Conservation (phyloP, 1,140 invertebrate genomes). For the Sinella curviseta region DNA sequence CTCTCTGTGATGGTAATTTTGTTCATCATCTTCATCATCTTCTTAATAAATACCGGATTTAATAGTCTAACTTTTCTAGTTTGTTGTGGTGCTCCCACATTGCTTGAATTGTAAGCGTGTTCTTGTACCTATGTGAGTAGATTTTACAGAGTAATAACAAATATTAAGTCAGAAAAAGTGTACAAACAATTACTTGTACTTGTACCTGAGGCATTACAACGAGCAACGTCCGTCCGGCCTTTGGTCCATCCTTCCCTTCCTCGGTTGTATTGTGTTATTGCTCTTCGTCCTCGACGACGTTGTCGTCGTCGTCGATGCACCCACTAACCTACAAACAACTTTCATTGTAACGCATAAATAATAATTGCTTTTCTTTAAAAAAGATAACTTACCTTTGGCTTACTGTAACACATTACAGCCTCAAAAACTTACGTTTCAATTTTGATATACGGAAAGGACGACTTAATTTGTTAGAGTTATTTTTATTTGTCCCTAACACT, state of each 20-base stretch:
- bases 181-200: neutral
- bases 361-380: neutral
- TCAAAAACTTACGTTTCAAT: neutral
- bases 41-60: constrained; percentile 8
- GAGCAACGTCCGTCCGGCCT: neutral
- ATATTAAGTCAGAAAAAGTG: neutral
- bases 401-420: constrained; percentile 12
- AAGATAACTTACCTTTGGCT: constrained; percentile 12
- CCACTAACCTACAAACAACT: constrained; percentile 22
- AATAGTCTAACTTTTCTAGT: neutral
- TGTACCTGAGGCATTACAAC: too few relatives aligned
- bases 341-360: neutral
- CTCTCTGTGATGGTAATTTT: too few relatives aligned
- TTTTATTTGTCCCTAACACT: too few relatives aligned
- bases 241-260: neutral
- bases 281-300: neutral
- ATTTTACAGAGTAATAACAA: neutral
- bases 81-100: too few relatives aligned
- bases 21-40: neutral
- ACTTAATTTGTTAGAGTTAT: too few relatives aligned
- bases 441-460: too few relatives aligned
- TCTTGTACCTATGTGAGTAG: neutral
- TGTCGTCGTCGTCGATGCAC: constrained; percentile 9
- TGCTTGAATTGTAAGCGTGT: neutral
- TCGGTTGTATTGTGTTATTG: neutral